phyloP scores from a whole-genome alignment of 2,797 vertebrate genomes.

The Limosa lapponica region DNA sequence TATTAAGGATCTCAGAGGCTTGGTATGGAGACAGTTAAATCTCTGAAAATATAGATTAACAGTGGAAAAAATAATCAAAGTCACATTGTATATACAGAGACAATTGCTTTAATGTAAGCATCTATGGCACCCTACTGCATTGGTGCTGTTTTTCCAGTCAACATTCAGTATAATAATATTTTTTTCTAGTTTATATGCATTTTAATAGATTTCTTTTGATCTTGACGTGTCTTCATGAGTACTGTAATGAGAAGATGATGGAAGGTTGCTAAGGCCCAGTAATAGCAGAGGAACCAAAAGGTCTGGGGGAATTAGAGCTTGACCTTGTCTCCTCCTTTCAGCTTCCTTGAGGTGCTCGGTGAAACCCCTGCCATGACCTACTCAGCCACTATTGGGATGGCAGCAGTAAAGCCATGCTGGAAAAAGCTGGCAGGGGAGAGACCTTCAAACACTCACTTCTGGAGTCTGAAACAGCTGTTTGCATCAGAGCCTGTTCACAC shows the following conservation, averaged over 20 bases:
- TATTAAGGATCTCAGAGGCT: neutral
- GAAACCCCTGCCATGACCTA: neutral
- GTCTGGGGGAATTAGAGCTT: neutral
- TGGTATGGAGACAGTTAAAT: neutral
- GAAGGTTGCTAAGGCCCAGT: neutral
- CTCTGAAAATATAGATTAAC: neutral
- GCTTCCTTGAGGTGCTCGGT: neutral
- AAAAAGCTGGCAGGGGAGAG: neutral
- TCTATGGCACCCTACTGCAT: neutral
- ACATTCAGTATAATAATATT: neutral
- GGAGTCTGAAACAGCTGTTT: neutral
- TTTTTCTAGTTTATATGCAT: neutral
- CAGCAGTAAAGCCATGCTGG: neutral
- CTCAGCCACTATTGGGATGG: neutral
- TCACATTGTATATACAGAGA: neutral
- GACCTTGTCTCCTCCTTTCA: neutral
- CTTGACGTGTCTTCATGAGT: neutral
- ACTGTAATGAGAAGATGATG: neutral
- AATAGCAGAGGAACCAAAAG: neutral
- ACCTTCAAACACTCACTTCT: neutral
- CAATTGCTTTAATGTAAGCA: neutral
- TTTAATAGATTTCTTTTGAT: neutral
- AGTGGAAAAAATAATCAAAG: neutral
- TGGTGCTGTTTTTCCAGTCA: neutral
- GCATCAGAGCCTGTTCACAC: neutral